A percentile compares a stretch with the other conserved stretches of the same genome.
Evolutionary conservation across 1,140 invertebrate species (phyloP).

Genomic region (Aplysia californica): DNA sequence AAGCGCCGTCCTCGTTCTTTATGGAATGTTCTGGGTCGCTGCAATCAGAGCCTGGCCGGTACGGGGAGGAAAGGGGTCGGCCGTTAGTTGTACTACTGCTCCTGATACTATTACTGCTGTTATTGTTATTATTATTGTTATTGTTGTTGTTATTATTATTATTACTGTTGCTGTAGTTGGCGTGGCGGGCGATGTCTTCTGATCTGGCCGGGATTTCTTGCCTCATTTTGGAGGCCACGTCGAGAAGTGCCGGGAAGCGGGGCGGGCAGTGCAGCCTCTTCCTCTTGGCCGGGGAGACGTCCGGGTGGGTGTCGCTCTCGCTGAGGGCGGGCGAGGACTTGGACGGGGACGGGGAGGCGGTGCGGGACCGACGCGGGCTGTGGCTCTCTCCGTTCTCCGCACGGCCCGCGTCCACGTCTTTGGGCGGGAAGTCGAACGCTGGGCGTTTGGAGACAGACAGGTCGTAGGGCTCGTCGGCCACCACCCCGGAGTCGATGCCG

Average conservation of each 20-base stretch:
- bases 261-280: constrained; percentile 3
- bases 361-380: background rate
- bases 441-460: constrained; percentile 42
- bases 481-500: constrained; percentile 14
- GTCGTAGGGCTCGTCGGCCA: constrained; percentile 48
- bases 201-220: constrained; percentile 21
- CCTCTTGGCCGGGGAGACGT: background rate
- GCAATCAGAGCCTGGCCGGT: background rate
- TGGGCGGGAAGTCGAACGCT: background rate
- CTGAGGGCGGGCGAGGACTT: constrained; percentile 7
- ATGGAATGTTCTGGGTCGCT: background rate
- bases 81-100: no score
- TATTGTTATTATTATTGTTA: no score
- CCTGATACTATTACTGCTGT: no score
- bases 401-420: background rate
- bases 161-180: background rate
- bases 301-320: background rate
- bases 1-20: background rate
- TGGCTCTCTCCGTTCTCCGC: background rate
- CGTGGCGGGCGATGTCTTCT: background rate
- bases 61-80: no score
- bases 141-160: background rate
- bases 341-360: background rate
- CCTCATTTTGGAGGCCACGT: constrained; percentile 19
- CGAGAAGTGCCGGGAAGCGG: constrained; percentile 24